Evolutionary conservation across 92 coral and sea anemone genomes (phyloP), one percentile per base, ranked within the genome.

Genomic region (Phenganax subtilis): DNA sequence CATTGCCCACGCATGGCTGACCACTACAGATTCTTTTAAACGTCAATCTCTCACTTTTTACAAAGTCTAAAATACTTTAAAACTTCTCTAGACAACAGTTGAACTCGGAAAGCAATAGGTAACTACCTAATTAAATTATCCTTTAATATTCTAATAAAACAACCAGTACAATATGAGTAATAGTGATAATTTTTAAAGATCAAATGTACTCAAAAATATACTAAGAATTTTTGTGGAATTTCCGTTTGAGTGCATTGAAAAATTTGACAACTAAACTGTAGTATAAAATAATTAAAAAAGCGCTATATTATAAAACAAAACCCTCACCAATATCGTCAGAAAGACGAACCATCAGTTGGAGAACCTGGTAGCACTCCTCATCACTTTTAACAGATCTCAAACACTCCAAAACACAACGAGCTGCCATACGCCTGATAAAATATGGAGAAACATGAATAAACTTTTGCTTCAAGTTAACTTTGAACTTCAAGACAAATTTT

Each of bases 321-420:
- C 12, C 10, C 93, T 91, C 72, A 94, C 98, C 98, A 9, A 94
- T 87, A 87, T 94, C 98, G 83, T 94, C 98, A 37, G 98, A 90
- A 7, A 94, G 91, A 6, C 94, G 90, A 76, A 91, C 97, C 88
- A 94, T 89, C 5, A 91, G 87, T 56, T 96, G 87, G 16, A 94
- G 66, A 31, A 94, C 92, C 54, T 91, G 97, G 75, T 94, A 91
- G 82, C 92, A 86, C 55, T 94, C 94, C 63, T 94, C 98, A 72
- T 90, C 89, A 10, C 90, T 85, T 64, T 88, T 89, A 51, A 93
- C 88, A 0, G 94, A 90, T 65, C 93, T 88, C 64, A 94, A 75
- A 20, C 94, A 96, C 80, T 94, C 98, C 82, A 90, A 92, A 17
- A 89, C 89, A 79, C 89, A 94, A 82, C 98, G 88, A 10, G 97